Evolutionary conservation across 2,797 vertebrate genomes (phyloP).

Genomic region (Dendrocincla tyrannina): DNA sequence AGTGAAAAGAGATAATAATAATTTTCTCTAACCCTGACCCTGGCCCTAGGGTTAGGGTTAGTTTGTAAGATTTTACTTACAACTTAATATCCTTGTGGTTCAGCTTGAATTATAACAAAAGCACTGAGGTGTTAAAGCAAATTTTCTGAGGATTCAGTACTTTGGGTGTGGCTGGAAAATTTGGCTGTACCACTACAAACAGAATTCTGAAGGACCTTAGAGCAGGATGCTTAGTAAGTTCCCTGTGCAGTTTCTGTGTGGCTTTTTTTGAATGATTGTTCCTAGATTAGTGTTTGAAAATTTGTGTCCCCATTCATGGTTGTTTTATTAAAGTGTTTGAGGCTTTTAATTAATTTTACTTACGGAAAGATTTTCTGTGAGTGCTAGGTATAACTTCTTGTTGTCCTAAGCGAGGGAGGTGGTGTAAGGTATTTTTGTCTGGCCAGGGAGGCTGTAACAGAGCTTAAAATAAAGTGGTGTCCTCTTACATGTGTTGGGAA

Average conservation of each 20-base stretch:
- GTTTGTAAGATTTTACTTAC: background rate
- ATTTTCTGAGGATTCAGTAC: background rate
- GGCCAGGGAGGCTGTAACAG: background rate
- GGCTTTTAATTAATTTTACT: background rate
- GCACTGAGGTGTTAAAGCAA: background rate
- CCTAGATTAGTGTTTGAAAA: background rate
- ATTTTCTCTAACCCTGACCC: background rate
- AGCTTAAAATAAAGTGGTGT: conserved; percentile 59
- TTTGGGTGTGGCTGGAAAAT: background rate
- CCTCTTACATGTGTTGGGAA: background rate
- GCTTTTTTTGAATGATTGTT: background rate
- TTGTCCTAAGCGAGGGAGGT: background rate
- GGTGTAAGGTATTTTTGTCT: background rate
- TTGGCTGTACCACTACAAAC: background rate
- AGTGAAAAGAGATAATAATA: background rate
- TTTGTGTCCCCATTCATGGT: background rate
- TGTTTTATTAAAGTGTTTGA: background rate
- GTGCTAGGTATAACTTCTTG: background rate
- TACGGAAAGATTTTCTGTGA: background rate
- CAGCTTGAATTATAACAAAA: background rate
- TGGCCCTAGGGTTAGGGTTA: no score
- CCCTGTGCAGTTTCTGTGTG: rapidly evolving
- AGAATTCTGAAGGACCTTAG: background rate
- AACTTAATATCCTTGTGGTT: background rate
- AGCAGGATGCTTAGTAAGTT: background rate